phyloP scores from a whole-genome alignment of 2,888 invertebrate genomes.

The Esperia sulphurella region DNA sequence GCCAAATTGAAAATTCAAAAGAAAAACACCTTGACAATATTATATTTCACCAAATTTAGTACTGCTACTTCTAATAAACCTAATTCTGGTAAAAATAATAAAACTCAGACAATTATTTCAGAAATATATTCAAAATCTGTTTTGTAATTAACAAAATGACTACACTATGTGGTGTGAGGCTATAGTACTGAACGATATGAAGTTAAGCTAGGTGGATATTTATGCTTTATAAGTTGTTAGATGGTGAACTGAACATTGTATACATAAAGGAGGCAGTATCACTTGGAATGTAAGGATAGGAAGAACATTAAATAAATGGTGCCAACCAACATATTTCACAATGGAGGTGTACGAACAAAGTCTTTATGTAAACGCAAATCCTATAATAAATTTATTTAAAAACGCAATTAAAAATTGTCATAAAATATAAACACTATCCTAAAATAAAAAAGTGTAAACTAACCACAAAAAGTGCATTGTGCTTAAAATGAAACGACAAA shows the following conservation, averaged over 20 bases:
- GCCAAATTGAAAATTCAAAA: no score
- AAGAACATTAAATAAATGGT: slow-evolving; percentile 4
- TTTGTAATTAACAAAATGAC: slow-evolving; percentile 33
- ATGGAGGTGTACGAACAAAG: not conserved
- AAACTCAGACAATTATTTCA: slow-evolving; percentile 1
- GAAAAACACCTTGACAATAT: no score
- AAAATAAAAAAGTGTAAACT: slow-evolving; percentile 40
- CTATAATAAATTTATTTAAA: slow-evolving; percentile 27
- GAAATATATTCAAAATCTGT: slow-evolving; percentile 23
- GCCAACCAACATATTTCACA: slow-evolving; percentile 10
- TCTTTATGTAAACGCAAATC: slow-evolving; percentile 13
- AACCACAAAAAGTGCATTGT: slow-evolving; percentile 61
- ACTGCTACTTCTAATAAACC: no score
- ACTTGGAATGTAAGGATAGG: slow-evolving; percentile 17
- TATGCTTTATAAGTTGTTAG: slow-evolving; percentile 38
- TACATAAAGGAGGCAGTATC: slow-evolving; percentile 9
- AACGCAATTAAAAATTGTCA: slow-evolving; percentile 33
- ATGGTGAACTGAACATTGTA: slow-evolving; percentile 27
- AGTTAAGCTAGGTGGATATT: slow-evolving; percentile 43
- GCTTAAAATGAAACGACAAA: slow-evolving; percentile 43
- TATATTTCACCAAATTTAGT: no score
- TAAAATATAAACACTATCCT: slow-evolving; percentile 11
- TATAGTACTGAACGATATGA: slow-evolving; percentile 43
- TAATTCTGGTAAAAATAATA: no score
- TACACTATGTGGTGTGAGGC: slow-evolving; percentile 67